These are phyloP conservation scores for Nezara viridula DNA, from an alignment of 2,888 invertebrate genomes.

Conservation along the genomic window DNA sequence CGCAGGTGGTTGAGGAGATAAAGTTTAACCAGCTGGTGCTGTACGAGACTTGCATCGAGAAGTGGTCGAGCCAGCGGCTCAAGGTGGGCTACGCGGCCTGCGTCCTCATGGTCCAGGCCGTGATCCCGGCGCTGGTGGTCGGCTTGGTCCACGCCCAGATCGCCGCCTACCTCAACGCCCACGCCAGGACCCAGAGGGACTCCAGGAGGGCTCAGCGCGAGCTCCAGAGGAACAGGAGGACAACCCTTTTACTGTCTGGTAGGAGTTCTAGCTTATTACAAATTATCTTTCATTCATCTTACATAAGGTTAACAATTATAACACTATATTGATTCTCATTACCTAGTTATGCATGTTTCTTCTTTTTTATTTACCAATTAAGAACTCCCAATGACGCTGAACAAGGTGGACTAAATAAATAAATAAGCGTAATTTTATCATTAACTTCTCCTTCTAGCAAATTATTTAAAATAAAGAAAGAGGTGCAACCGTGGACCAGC, in stretches of 20 bases:
- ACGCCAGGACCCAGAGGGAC: conserved; percentile 66
- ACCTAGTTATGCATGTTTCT: too few relatives aligned
- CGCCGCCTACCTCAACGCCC: conserved; percentile 66
- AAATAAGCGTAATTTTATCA: too few relatives aligned
- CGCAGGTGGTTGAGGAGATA: conserved; percentile 67
- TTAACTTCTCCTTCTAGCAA: too few relatives aligned
- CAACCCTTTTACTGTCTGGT: conserved; percentile 69
- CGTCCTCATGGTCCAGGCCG: conserved; percentile 82
- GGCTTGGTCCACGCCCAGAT: conserved; percentile 67
- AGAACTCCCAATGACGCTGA: too few relatives aligned
- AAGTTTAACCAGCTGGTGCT: conserved; percentile 66
- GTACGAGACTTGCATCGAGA: conserved; percentile 69
- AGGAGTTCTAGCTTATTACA: background rate
- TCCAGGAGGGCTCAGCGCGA: conserved; percentile 66
- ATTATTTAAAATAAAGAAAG: too few relatives aligned
- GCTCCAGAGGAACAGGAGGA: conserved; percentile 67
- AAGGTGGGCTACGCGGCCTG: conserved; percentile 91
- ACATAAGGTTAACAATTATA: too few relatives aligned
- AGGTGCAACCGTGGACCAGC: too few relatives aligned
- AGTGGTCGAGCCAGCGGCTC: conserved; percentile 68
- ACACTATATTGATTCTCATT: too few relatives aligned
- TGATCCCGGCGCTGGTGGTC: conserved; percentile 69
- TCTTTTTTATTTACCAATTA: too few relatives aligned
- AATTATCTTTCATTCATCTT: background rate
- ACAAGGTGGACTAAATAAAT: too few relatives aligned